Conservation (phyloP, 2,888 invertebrate genomes). For the Eupithecia exiguata region DNA sequence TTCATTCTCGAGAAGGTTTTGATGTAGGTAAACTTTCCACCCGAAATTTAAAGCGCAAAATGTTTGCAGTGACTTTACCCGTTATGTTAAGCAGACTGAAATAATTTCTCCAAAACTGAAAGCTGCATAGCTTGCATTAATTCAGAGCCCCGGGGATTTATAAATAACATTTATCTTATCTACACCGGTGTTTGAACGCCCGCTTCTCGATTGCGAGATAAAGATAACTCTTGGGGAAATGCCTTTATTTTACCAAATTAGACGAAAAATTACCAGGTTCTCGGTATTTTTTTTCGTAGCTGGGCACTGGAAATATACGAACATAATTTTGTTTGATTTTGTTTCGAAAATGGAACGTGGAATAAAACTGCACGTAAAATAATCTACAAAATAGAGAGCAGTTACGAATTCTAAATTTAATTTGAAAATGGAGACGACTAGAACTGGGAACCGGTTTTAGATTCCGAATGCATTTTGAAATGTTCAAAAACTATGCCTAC, state of each 20-base stretch:
- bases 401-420: not conserved
- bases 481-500: too few species aligned
- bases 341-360: not conserved
- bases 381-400: not conserved
- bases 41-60: not conserved
- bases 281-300: not conserved
- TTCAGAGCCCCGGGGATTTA: conserved; percentile 35
- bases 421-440: not conserved
- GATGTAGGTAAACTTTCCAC: too few species aligned
- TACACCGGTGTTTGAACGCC: conserved; percentile 28
- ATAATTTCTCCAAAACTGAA: conserved; percentile 4
- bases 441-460: not conserved
- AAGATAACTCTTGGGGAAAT: conserved; percentile 28
- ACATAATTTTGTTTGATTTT: not conserved
- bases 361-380: not conserved
- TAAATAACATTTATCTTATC: conserved; percentile 45
- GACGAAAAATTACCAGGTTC: not conserved
- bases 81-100: conserved; percentile 2
- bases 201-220: conserved; percentile 24
- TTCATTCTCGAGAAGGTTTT: not conserved
- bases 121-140: conserved; percentile 23
- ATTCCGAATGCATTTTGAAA: too few species aligned
- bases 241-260: conserved; percentile 19
- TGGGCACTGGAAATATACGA: not conserved
- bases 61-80: not conserved